Conservation (phyloP, 2,888 invertebrate species). For the Ptychoptera albimana region DNA sequence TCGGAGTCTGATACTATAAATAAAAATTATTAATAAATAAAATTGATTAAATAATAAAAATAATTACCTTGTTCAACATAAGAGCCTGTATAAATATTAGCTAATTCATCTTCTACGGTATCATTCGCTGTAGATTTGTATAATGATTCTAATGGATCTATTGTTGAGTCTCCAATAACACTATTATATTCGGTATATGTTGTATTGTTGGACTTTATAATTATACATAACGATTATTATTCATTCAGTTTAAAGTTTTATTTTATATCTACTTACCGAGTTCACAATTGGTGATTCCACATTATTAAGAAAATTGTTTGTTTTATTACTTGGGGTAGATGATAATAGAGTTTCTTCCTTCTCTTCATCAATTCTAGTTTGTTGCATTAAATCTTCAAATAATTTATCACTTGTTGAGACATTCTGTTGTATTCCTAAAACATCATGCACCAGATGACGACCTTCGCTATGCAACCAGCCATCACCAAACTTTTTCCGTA, state of each 20-base stretch:
- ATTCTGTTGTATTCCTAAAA: conserved; percentile 29
- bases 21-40: too few relatives aligned
- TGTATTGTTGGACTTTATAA: neutral
- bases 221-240: neutral
- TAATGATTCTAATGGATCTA: neutral
- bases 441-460: conserved; percentile 36
- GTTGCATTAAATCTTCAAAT: neutral
- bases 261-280: too few relatives aligned
- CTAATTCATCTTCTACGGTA: too few relatives aligned
- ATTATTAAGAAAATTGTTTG: neutral
- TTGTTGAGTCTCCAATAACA: neutral
- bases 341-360: conserved; percentile 3
- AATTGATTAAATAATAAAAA: too few relatives aligned
- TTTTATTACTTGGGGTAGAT: conserved; percentile 17
- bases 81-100: too few relatives aligned
- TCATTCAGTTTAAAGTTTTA: neutral
- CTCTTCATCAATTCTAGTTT: neutral
- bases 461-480: conserved; percentile 41
- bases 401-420: neutral
- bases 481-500: conserved; percentile 40
- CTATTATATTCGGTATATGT: neutral
- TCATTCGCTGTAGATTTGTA: neutral
- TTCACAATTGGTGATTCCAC: neutral
- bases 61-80: too few relatives aligned
- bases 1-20: conserved; percentile 26